Base-by-base conservation (phyloP, 2,113 vertebrate genomes). In the Nematolebias whitei region DNA sequence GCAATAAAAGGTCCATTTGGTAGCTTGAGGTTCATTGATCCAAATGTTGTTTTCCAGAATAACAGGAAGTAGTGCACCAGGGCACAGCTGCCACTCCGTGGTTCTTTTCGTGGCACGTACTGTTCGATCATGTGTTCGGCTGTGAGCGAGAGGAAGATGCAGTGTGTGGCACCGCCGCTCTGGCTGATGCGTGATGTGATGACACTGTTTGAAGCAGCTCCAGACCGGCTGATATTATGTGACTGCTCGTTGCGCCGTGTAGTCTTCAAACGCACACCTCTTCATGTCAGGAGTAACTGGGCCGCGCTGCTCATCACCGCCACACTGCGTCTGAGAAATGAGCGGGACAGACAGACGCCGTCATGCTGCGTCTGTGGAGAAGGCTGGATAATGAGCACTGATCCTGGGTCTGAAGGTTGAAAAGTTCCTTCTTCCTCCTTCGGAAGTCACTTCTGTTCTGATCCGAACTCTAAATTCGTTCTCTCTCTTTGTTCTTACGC, bases 21-120 rank as follows among this genome's bases (percentile, higher is more conserved):
- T 87, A 53, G 77, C 64, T 57, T 69, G 71, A 66, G 49, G 59
- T 48, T 79, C 73, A 90, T 88, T 63, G 88, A 89, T 89, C 68
- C 57, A 48, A 76, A 71, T 35, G 58, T 48, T 68, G 68, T 62
- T 68, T 49, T 71, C 41, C 51, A 56, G 63, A 77, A 74, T 39
- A 80, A 65, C 41, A 69, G 58, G 71, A 73, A 54, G 63, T 39
- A 10, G 22, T 8, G 14, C 40, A 72, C 58, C 3, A 20, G 66
- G 54, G 48, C 59, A 51, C 53, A 71, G 59, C 63, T 63, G 51
- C 63, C 38, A 54, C 60, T 57, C 11, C 23, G 12, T 45, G 59
- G 64, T 20, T 63, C 39, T 55, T 55, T 51, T 47, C 20, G 41
- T 16, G 57, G 19, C 47, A 19, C 14, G 53, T 39, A 12, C 40